phyloP scores from a whole-genome alignment of 2,113 vertebrate species.

The Rhipidura dahli region DNA sequence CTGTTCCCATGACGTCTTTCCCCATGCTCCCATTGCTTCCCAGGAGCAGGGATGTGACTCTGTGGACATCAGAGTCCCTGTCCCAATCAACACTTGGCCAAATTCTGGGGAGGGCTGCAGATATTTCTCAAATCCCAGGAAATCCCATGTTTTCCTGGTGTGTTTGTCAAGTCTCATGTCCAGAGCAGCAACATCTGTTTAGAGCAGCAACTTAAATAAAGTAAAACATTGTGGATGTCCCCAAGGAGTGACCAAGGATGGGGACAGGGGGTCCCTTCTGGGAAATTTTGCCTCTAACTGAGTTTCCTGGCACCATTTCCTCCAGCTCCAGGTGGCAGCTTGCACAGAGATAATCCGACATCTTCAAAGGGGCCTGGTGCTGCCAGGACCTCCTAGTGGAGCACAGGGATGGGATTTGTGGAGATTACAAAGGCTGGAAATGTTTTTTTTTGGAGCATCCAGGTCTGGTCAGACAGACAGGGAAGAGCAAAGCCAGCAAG shows the following conservation, averaged over 20 bases:
- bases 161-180: accelerated
- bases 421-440: background rate
- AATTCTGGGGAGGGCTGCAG: background rate
- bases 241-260: background rate
- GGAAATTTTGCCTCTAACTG: background rate
- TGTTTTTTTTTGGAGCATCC: accelerated
- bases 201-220: background rate
- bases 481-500: background rate
- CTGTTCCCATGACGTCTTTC: accelerated
- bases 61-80: background rate
- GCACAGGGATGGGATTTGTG: background rate
- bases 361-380: background rate
- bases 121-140: background rate
- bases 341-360: accelerated
- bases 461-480: accelerated
- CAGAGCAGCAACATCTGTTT: accelerated
- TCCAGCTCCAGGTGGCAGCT: background rate
- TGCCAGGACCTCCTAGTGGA: accelerated
- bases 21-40: background rate
- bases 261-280: accelerated
- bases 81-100: background rate
- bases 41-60: background rate
- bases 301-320: background rate
- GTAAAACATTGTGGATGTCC: accelerated
- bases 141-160: background rate